phyloP scores from a whole-genome alignment of 2,797 vertebrate genomes.

The Picus viridis region DNA sequence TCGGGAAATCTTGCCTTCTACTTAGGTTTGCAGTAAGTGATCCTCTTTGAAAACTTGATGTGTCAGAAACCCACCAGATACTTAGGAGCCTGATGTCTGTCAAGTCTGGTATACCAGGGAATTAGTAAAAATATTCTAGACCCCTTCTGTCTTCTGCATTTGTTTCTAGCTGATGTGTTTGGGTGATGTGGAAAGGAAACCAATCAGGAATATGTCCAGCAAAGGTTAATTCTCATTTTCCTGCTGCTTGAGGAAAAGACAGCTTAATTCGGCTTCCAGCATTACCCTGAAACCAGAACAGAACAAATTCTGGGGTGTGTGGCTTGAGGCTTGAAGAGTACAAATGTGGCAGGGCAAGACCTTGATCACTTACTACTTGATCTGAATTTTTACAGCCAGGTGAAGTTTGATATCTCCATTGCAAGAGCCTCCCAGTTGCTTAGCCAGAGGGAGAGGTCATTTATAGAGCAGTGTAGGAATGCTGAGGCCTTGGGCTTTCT shows the following conservation, averaged over 20 bases:
- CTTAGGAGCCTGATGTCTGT: neutral
- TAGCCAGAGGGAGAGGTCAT: neutral
- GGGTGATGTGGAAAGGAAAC: neutral
- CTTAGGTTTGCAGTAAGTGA: conserved; percentile 97
- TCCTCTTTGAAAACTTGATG: conserved; percentile 29
- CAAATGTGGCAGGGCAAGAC: neutral
- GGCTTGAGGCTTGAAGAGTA: neutral
- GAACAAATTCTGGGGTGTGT: neutral
- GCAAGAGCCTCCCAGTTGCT: neutral
- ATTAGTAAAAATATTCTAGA: neutral
- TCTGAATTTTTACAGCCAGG: neutral
- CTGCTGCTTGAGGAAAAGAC: neutral
- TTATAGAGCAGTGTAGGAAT: neutral
- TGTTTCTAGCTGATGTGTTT: neutral
- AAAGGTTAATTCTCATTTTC: neutral
- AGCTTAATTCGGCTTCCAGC: neutral
- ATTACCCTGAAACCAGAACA: neutral
- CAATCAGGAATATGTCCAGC: neutral
- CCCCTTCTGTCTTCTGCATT: neutral
- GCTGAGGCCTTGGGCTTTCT: neutral
- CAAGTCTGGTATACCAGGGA: neutral
- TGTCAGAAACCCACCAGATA: neutral
- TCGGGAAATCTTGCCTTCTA: conserved; percentile 98
- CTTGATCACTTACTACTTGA: neutral
- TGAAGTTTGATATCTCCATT: neutral